These are phyloP conservation scores for Diarsia mendica DNA, from an alignment of 2,888 invertebrate species.

Conservation along the genomic window DNA sequence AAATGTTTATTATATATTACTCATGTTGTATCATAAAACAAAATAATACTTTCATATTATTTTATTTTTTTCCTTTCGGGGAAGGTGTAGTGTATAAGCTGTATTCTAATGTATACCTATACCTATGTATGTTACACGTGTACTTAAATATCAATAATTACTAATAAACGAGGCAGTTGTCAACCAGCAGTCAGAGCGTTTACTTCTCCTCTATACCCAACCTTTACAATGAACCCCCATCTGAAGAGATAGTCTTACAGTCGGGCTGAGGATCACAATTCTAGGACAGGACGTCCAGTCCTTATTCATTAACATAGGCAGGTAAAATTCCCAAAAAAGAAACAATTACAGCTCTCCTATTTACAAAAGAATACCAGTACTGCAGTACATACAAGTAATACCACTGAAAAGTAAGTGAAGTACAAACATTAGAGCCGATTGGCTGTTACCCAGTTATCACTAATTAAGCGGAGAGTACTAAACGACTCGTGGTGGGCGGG, in stretches of 20 bases:
- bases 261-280: neutral
- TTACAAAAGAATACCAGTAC: conserved; percentile 8
- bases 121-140: no score
- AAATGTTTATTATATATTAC: no score
- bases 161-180: no score
- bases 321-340: neutral
- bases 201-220: no score
- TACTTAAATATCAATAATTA: no score
- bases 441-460: conserved; percentile 74
- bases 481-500: conserved; percentile 76
- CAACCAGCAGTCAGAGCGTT: no score
- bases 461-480: conserved; percentile 70
- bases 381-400: conserved; percentile 14
- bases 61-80: no score
- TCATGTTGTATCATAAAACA: no score
- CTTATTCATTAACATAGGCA: neutral
- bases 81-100: no score
- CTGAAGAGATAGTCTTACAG: neutral
- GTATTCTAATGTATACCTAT: no score
- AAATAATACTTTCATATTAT: no score
- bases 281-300: neutral
- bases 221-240: no score
- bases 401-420: conserved; percentile 53
- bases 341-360: neutral
- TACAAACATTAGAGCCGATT: conserved; percentile 71